A percentile compares a stretch with the other conserved stretches of the same genome.
Evolutionary conservation across 2,113 vertebrate genomes (phyloP).

Genomic region (Cacatua alba): DNA sequence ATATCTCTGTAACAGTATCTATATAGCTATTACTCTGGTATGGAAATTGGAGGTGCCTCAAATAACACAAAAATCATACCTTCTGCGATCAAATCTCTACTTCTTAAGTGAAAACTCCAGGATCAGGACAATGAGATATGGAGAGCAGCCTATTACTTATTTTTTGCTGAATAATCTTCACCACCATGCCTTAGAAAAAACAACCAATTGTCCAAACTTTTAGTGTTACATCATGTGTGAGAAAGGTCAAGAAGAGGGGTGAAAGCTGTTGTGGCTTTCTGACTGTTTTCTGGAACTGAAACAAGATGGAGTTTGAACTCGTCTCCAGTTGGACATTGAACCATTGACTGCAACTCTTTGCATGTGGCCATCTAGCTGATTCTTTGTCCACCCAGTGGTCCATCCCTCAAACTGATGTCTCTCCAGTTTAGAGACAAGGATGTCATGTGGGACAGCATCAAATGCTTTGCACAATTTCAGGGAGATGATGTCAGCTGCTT

Average conservation of each 20-base stretch:
- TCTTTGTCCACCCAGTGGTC: not conserved
- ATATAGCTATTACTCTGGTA: constrained; percentile 19
- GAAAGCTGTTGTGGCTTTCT: not conserved
- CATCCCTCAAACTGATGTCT: not conserved
- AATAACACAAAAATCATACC: not conserved
- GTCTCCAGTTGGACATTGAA: not conserved
- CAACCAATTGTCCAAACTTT: not conserved
- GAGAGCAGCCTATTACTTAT: not conserved
- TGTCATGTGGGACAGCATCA: not conserved
- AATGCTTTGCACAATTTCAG: not conserved
- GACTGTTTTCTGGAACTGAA: not conserved
- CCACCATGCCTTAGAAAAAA: not conserved
- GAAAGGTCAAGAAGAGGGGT: not conserved
- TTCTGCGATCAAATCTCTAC: not conserved
- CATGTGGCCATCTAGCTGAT: not conserved
- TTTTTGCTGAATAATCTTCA: not conserved
- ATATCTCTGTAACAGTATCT: constrained; percentile 49
- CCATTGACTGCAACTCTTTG: not conserved
- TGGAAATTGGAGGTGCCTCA: constrained; percentile 52
- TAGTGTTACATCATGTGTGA: not conserved
- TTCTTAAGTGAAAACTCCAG: not conserved
- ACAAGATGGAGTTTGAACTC: not conserved
- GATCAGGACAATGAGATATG: not conserved
- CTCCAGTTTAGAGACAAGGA: not conserved
- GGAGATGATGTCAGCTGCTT: not conserved